Base-by-base conservation (phyloP, 2,888 invertebrate species). In the Stratiomys singularior region DNA sequence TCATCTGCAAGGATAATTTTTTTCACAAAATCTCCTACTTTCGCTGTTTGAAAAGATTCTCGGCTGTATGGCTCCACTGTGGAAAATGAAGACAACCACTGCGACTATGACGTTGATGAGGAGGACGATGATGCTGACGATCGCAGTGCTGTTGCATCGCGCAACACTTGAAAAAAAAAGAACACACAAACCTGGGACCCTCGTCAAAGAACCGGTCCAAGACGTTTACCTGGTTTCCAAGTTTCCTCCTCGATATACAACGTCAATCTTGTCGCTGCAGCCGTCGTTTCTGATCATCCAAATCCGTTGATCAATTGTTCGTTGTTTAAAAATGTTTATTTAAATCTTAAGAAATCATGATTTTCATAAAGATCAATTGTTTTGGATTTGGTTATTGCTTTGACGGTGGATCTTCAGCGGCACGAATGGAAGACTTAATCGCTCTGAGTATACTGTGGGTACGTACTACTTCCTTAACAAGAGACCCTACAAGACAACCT, bases 301-400 rank as follows among this genome's bases (percentile, higher is more conserved):
- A 69, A 69, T 69, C 69, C 69, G 15, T 46, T 69, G 69, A 69
- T 69, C 69, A 69, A 23, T 66, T 66, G 66, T 18, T 69, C 23
- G 13, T 69, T 23, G 27, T 69, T 67, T 18, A 37, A 13, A 44
- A 21, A 69, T 28, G 72, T 56, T 71, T 71, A 56, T 72, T 56
- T 30, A 72, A 56, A 72, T 72, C 71, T 52, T 23, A 25, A 52
- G 71, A 52, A 71, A 71, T 27, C 52, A 52, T 52, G 71, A 71
- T 71, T 71, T 64, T 60, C 60, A 60, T 25, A 56, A 72, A 72
- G 56, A 56, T 72, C 56, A 1, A 72, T 72, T 56, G 56, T 15
- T 47, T 37, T 37, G 37, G 3, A 37, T 69, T 46, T 67, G 21
- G 21, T 60, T 23, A 23, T 21, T 44, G 44, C 67, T 46, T 67